A percentile compares a stretch with the other conserved stretches of the same genome.
Conservation (phyloP, 1,140 invertebrate genomes). For the Temnothorax longispinosus region DNA sequence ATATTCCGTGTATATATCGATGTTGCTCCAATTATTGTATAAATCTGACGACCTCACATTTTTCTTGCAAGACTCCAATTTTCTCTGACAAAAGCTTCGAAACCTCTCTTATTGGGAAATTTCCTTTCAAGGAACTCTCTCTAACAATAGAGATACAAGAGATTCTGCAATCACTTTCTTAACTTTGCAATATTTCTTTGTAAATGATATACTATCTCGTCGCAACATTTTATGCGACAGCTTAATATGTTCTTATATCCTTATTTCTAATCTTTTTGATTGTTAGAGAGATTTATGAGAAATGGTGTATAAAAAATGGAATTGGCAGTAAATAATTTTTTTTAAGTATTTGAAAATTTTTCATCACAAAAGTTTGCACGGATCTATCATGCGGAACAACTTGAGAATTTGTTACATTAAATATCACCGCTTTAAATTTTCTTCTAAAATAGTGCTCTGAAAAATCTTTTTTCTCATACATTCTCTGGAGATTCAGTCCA, state of each 20-base stretch:
- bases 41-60: neutral
- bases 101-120: neutral
- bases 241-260: neutral
- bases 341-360: neutral
- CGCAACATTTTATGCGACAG: neutral
- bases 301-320: neutral
- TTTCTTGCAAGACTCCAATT: neutral
- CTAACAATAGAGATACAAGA: neutral
- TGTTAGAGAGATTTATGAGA: neutral
- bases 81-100: neutral
- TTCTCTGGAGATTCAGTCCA: neutral
- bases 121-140: neutral
- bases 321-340: slow-evolving; percentile 1
- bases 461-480: neutral
- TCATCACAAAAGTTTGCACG: neutral
- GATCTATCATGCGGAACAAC: neutral
- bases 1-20: slow-evolving; percentile 12
- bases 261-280: neutral
- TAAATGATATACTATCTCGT: neutral
- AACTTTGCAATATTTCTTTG: neutral
- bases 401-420: neutral
- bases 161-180: neutral
- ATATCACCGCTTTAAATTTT: neutral
- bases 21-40: neutral
- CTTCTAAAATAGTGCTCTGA: neutral